Evolutionary conservation across 1,140 invertebrate genomes (phyloP), one percentile per base, ranked within the genome.

Genomic region (Pogonognathellus flavescens): DNA sequence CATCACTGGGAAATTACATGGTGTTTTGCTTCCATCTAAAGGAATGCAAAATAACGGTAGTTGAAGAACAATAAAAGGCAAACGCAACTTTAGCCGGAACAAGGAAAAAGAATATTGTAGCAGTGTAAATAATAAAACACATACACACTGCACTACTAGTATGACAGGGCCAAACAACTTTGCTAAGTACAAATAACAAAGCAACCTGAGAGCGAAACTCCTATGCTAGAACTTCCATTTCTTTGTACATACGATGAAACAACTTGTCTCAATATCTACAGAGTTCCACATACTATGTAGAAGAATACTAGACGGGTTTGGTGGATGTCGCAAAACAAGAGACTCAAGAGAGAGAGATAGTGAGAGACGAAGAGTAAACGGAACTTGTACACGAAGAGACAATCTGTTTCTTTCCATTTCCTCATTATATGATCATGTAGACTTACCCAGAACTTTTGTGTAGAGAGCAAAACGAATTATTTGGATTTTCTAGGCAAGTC

Each of bases 381-480:
- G 31, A 41, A 41, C 2, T 41, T 41, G 31, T 41, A 41, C 31
- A 41, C 31, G 31, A 1, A 41, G 31, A 41, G 31, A 41, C 31
- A 41, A 41, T 41, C 6, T 41, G 31, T 41, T 41, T 41, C 31
- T 41, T 41, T 41, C 31, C 31, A 41, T 41, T 3, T 41, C 62
- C 62, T 25, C 62, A 66, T 66, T 66, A 66, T 41, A 41, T 41
- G 31, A 41, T 41, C 31, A 41, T 41, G 31, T 41, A 41, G 31
- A 41, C 22, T 66, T 66, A 66, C 62, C 22, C 62, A 66, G 41
- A 76, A 76, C 31, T 76, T 76, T 81, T 55, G 18, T 53, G 50
- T 81, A 41, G 50, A 81, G 18, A 59, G 80, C 18, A 53, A 81
- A 81, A 81, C 50, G 80, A 81, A 81, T 81, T 81, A 81, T 81